Conservation (phyloP, 2,113 vertebrate genomes). For the Tor tambroides region DNA sequence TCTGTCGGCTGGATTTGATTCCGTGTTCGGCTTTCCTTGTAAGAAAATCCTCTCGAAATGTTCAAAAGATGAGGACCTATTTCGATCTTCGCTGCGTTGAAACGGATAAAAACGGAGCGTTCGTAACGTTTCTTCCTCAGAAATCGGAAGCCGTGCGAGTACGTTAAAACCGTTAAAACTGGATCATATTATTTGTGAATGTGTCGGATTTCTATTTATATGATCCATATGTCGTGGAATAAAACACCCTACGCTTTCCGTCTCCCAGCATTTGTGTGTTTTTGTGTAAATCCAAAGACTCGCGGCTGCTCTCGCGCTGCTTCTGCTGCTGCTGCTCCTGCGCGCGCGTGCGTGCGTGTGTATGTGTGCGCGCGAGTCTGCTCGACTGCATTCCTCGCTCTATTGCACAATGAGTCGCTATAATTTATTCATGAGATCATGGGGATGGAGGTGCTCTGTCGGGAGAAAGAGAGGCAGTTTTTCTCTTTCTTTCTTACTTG, state of each 20-base stretch:
- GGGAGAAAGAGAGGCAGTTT: slow-evolving; percentile 61
- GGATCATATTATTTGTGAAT: background rate
- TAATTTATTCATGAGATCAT: slow-evolving; percentile 82
- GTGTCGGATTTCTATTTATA: background rate
- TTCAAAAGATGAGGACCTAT: background rate
- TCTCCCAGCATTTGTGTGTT: slow-evolving; percentile 6
- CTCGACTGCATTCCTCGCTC: slow-evolving; percentile 68
- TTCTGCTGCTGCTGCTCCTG: background rate
- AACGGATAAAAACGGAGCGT: background rate
- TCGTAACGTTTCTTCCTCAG: background rate
- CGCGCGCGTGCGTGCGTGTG: background rate
- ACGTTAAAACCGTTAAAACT: slow-evolving; percentile 2
- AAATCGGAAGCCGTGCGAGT: slow-evolving; percentile 24
- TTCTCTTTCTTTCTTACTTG: slow-evolving; percentile 41
- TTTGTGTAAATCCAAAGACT: slow-evolving; percentile 41
- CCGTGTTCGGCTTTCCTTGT: slow-evolving; percentile 36
- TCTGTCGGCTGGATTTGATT: slow-evolving; percentile 46
- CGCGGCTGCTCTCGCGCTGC: background rate
- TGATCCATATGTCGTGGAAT: slow-evolving; percentile 9
- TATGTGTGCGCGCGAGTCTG: slow-evolving; percentile 28
- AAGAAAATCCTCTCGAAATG: slow-evolving; percentile 42
- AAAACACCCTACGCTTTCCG: background rate
- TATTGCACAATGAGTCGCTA: slow-evolving; percentile 74
- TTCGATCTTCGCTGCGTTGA: background rate
- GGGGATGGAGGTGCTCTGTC: slow-evolving; percentile 72